These are phyloP conservation scores for Melanaphis sacchari DNA, from an alignment of 1,140 invertebrate species.

Conservation along the genomic window DNA sequence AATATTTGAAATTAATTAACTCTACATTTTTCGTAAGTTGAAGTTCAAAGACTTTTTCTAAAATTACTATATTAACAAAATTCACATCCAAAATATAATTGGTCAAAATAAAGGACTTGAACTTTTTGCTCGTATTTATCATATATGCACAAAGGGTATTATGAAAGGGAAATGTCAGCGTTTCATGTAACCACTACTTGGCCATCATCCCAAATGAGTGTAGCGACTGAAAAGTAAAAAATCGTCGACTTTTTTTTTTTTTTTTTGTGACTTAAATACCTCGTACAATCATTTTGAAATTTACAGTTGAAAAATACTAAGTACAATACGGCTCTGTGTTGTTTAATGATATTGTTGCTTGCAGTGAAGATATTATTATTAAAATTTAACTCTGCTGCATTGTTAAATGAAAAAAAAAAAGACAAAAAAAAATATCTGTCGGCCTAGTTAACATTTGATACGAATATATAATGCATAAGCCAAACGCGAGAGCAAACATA, in stretches of 20 bases:
- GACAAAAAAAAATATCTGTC: not conserved
- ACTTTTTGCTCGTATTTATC: not conserved
- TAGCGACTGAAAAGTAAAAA: not conserved
- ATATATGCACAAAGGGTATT: not conserved
- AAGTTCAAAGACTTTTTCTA: not conserved
- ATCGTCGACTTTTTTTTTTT: not conserved
- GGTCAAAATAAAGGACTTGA: not conserved
- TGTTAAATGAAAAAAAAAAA: not conserved
- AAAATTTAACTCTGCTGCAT: not conserved
- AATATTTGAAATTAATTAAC: not conserved
- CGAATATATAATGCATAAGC: not conserved
- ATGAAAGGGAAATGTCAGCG: not conserved
- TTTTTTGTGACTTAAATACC: constrained; percentile 4
- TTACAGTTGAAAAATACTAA: not conserved
- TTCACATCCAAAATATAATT: not conserved
- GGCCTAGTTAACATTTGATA: not conserved
- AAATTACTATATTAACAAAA: constrained; percentile 17
- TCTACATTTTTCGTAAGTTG: not conserved
- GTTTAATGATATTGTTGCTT: not conserved
- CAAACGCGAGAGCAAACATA: not conserved
- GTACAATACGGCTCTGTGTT: not conserved
- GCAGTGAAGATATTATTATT: not conserved
- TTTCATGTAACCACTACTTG: not conserved
- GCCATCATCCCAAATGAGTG: not conserved
- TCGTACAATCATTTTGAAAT: not conserved